Evolutionary conservation across 2,797 vertebrate species (phyloP), one percentile per base, ranked within the genome.

Genomic region (Dryobates pubescens): DNA sequence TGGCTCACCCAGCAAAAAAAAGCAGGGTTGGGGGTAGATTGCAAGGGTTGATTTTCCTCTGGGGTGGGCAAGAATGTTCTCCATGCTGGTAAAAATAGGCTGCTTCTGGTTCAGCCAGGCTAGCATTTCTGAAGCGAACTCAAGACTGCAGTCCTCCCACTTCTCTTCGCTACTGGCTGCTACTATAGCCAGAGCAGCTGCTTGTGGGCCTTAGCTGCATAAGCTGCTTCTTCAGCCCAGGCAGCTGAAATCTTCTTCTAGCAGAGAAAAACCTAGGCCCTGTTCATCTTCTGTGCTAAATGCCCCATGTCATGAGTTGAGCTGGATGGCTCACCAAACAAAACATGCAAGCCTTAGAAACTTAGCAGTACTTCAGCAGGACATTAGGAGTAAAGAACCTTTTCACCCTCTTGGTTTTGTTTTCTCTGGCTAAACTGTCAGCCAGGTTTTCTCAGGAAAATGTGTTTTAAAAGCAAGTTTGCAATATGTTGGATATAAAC

Each of bases 81-180:
- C n/a, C 7, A 7, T 43, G 41, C 34, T 79, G 68, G 29, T 89
- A 93, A 90, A 93, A 90, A 83, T 26, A 88, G 58, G 30, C 41
- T 68, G 41, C 58, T 90, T 73, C 75, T 89, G 10, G 41, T 38
- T 58, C 70, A 90, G 74, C 41, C 62, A 69, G 88, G 36, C 64
- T 82, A 14, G 62, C 9, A 3, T 18, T 73, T 34, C 30, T 32
- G 18, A 82, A 88, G 29, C 49, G 81, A 54, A 41, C 30, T 68
- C 32, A 12, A 49, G 59, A 36, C 80, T 81, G 47, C 20, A 47
- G 57, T 88, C 83, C 86, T 96, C 94, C 92, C 74, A 90, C 90
- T 88, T 59, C n/a, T 59, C 64, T 34, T 74, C 85, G 85, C 68
- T 74, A 59, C 76, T 95, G 92, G 89, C 87, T 94, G 75, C 69